Base-by-base conservation (phyloP, 2,797 vertebrate genomes). In the Cossypha dichroa region DNA sequence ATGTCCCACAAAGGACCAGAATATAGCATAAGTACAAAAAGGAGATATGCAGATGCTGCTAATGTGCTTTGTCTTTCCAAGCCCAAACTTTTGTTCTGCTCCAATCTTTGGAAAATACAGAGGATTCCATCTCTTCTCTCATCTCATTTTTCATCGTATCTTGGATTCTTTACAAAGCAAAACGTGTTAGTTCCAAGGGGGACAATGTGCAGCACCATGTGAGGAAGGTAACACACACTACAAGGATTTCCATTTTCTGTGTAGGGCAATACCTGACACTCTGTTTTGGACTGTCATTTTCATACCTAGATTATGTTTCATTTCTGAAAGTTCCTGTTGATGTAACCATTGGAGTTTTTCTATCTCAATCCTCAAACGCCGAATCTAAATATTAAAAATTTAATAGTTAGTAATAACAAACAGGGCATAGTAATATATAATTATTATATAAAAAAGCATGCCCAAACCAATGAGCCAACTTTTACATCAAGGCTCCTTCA, bases 341-440 rank as follows among this genome's bases (percentile, higher is more conserved):
- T 99, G 99, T 60, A 99, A 96, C 99, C 99, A 99, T 85, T 99
- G 99, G 28, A 99, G 98, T 56, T 99, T 99, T 97, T 99, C 99
- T 28, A 99, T 99, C 97, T 99, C 99, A 69, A 99, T 99, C 95
- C 99, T 98, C 97, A 99, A 97, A 95, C 99, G 98, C 41, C 99
- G 98, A 88, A 99, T 99, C 99, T 99, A 96, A 85, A 91, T 8
- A 49, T 31, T 34, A 52, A 86, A 63, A 25, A 46, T 41, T 4
- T 74, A 69, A 85, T 23, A 41, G 43, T 91, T 52, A 93, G 43
- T 11, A 75, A 64, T 25, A 75, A 62, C 49, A 45, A 69, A 59
- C 17, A 78, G 36, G 45, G 16, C 5, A 2, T 41, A 55, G 31
- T 45, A 74, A 51, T 26, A 23, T 3, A 2, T 20, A 36, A 49